Evolutionary conservation across 2,113 vertebrate species (phyloP).

Genomic region (Brachyistius frenatus): DNA sequence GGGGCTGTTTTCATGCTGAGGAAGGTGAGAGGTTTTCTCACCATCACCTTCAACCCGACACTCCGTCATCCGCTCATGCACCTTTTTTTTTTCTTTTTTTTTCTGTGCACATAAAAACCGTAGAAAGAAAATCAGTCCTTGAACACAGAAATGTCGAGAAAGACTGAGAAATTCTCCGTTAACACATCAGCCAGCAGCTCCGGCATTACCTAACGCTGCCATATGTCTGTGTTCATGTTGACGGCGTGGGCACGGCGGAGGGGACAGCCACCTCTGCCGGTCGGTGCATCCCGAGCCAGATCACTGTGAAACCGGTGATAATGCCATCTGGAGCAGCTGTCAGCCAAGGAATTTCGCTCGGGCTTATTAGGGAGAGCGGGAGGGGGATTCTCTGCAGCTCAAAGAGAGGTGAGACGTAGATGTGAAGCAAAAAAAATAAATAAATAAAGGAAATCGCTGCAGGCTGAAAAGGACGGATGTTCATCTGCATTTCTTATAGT

Average conservation of each 20-base stretch:
- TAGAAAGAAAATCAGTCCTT: background rate
- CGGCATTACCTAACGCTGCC: conserved; percentile 59
- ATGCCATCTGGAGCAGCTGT: conserved; percentile 78
- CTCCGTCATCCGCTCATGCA: background rate
- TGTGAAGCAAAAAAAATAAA: conserved; percentile 36
- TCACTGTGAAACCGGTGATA: conserved; percentile 58
- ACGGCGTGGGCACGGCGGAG: conserved; percentile 20
- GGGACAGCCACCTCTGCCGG: conserved; percentile 55
- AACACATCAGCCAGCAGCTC: conserved; percentile 4
- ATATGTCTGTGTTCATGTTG: conserved; percentile 68
- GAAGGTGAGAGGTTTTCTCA: conserved; percentile 32
- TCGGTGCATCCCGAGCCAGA: conserved; percentile 55
- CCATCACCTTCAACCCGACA: conserved; percentile 9
- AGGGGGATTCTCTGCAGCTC: conserved; percentile 42
- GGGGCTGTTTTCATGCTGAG: conserved; percentile 29
- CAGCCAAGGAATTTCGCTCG: conserved; percentile 63
- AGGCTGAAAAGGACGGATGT: conserved; percentile 5
- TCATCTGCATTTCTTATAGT: conserved; percentile 6
- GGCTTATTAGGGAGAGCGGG: conserved; percentile 67
- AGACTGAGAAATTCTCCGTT: too few species aligned
- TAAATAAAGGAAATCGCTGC: conserved; percentile 27
- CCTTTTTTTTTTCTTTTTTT: background rate
- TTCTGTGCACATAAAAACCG: background rate
- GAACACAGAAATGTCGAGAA: too few species aligned
- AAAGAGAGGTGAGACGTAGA: conserved; percentile 47